Evolutionary conservation across 2,797 vertebrate species (phyloP).

Genomic region (Capromys pilorides): DNA sequence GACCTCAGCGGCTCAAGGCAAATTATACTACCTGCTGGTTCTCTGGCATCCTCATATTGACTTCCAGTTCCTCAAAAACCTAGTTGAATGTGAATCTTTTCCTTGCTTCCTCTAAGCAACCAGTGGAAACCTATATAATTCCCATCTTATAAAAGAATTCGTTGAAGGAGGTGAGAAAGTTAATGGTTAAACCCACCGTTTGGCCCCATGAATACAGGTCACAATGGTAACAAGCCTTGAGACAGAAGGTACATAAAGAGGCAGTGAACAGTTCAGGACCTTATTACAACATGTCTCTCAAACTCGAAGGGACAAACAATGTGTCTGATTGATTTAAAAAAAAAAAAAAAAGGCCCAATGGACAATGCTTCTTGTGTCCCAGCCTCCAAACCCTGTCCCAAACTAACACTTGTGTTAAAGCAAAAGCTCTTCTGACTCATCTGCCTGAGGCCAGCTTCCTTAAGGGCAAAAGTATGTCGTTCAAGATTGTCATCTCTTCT

Average conservation of each 20-base stretch:
- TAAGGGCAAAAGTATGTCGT: not conserved
- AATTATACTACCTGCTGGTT: not conserved
- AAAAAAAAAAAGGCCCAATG: conserved; percentile 73
- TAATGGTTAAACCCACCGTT: conserved; percentile 96
- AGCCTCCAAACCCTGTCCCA: not conserved
- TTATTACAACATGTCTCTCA: conserved; percentile 86
- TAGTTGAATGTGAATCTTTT: conserved; percentile 22
- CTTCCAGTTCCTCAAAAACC: not conserved
- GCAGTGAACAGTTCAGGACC: conserved; percentile 86
- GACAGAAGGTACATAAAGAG: conserved; percentile 88
- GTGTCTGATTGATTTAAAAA: conserved; percentile 83
- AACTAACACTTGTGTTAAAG: not conserved
- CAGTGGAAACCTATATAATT: conserved; percentile 75
- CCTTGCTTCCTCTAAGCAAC: conserved; percentile 40
- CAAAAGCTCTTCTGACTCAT: not conserved
- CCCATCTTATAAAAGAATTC: conserved; percentile 84
- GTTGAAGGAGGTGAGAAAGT: conserved; percentile 89
- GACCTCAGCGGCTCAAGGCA: not conserved
- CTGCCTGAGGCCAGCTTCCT: not conserved
- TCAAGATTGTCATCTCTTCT: not conserved
- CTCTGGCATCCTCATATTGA: conserved; percentile 34
- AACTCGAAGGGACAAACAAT: conserved; percentile 84
- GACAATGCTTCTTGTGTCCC: conserved; percentile 75
- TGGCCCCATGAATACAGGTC: conserved; percentile 91
- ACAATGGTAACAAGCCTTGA: conserved; percentile 87